phyloP scores from a whole-genome alignment of 2,797 vertebrate species.

The Tangara arthus region DNA sequence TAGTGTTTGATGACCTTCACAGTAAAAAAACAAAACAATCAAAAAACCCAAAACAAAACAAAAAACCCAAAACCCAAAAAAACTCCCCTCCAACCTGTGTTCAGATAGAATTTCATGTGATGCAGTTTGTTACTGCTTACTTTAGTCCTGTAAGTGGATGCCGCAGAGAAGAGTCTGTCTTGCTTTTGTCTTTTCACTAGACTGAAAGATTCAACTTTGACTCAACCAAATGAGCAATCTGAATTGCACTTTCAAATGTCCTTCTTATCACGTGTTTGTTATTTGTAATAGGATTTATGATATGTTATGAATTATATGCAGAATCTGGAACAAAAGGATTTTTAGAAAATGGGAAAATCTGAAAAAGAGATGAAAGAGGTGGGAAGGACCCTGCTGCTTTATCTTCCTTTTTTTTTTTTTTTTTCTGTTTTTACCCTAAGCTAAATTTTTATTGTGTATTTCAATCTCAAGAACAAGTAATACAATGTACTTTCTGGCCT shows the following conservation, averaged over 20 bases:
- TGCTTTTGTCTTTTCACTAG: neutral
- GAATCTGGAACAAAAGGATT: neutral
- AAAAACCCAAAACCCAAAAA: neutral
- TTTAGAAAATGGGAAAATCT: neutral
- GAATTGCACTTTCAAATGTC: neutral
- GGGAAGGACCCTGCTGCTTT: neutral
- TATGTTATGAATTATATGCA: neutral
- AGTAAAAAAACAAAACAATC: neutral
- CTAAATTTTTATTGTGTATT: neutral
- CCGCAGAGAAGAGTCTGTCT: neutral
- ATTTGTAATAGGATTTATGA: neutral
- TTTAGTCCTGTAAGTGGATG: neutral
- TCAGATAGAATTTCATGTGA: neutral
- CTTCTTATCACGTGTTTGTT: neutral
- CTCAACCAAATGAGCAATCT: neutral
- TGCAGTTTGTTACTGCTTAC: neutral
- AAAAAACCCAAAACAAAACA: neutral
- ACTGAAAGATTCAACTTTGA: neutral
- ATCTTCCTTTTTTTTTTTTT: neutral
- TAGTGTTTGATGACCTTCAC: neutral
- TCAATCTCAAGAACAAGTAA: neutral
- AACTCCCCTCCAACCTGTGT: neutral
- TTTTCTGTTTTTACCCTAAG: neutral
- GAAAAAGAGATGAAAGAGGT: neutral
- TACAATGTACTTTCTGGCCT: neutral